These are phyloP conservation scores for Empis stercorea DNA, from an alignment of 2,888 invertebrate genomes.

Conservation along the genomic window DNA sequence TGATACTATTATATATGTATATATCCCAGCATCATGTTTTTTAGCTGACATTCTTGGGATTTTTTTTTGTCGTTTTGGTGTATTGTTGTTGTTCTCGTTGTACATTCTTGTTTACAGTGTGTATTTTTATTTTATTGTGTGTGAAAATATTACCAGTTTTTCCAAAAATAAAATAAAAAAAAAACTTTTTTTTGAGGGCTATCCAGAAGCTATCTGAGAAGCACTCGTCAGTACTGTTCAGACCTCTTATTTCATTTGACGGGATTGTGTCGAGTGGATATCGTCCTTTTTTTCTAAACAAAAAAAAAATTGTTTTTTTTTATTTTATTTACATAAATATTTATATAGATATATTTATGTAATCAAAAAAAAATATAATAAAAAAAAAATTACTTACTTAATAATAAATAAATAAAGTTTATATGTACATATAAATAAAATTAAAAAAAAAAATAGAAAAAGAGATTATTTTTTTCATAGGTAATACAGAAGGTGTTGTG, in stretches of 20 bases:
- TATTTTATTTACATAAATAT: not conserved
- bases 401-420: not conserved
- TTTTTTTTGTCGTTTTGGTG: not conserved
- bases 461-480: not conserved
- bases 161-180: not conserved
- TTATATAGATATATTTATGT: not conserved
- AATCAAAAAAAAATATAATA: not conserved
- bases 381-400: not conserved
- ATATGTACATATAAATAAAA: not conserved
- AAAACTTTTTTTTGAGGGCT: slow-evolving; percentile 31
- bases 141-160: not conserved
- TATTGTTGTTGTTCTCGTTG: not conserved
- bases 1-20: no score
- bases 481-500: slow-evolving; percentile 1
- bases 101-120: no score
- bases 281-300: slow-evolving; percentile 14
- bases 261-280: slow-evolving; percentile 40
- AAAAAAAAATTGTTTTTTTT: not conserved
- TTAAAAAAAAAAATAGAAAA: not conserved
- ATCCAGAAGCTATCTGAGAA: slow-evolving; percentile 39
- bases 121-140: not conserved
- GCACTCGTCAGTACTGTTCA: slow-evolving; percentile 39
- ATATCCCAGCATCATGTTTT: not conserved
- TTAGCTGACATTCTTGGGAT: not conserved
- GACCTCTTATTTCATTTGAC: slow-evolving; percentile 40